Conservation (phyloP, 2,888 invertebrate genomes). For the Choristoneura rosaceana region DNA sequence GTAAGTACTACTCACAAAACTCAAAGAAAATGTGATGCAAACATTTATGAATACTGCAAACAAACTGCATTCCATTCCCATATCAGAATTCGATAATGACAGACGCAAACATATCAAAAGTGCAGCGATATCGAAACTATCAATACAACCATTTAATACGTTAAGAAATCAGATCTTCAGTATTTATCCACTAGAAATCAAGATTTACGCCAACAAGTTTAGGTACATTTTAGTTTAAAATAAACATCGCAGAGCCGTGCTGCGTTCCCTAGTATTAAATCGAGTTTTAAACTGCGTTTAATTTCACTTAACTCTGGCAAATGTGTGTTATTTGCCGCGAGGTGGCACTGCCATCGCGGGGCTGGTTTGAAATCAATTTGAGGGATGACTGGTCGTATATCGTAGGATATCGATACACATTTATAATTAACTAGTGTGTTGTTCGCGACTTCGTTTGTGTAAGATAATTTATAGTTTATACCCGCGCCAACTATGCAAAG, state of each 20-base stretch:
- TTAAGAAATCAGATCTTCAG: conserved; percentile 39
- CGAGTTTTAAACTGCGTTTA: conserved; percentile 55
- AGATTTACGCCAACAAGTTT: conserved; percentile 1
- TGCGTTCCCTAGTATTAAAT: conserved; percentile 50
- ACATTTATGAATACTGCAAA: neutral
- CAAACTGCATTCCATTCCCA: conserved; percentile 19
- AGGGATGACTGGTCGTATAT: conserved; percentile 9
- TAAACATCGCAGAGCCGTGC: conserved; percentile 45
- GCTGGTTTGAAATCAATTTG: conserved; percentile 60
- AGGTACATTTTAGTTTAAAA: conserved; percentile 36
- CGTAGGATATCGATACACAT: conserved; percentile 1
- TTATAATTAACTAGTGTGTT: neutral
- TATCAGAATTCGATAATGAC: conserved; percentile 22
- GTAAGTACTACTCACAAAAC: too few relatives aligned
- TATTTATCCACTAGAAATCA: conserved; percentile 1
- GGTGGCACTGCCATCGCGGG: conserved; percentile 46
- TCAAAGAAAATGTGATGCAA: too few relatives aligned
- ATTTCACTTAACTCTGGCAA: conserved; percentile 62
- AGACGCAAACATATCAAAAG: conserved; percentile 33
- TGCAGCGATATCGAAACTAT: conserved; percentile 33
- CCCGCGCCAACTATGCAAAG: too few relatives aligned
- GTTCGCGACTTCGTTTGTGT: too few relatives aligned
- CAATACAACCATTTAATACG: conserved; percentile 37
- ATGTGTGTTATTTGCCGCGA: conserved; percentile 60
- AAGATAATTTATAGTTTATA: too few relatives aligned